Conservation (phyloP, 2,888 invertebrate species). For the Agrotis ipsilon region DNA sequence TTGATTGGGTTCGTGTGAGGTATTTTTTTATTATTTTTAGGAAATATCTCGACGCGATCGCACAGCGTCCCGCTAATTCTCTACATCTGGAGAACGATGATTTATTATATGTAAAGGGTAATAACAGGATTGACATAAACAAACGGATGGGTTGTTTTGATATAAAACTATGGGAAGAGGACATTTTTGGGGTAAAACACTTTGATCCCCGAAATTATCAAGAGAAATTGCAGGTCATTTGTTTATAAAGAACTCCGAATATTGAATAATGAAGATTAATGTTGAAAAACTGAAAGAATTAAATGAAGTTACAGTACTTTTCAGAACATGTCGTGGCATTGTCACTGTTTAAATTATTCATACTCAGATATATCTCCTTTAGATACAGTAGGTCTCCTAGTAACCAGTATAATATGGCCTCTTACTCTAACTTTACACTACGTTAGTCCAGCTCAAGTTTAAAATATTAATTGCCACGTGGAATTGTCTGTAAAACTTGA, state of each 20-base stretch:
- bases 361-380: neutral
- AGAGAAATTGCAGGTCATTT: constrained; percentile 7
- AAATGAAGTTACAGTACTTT: neutral
- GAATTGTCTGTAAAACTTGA: neutral
- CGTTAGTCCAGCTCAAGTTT: neutral
- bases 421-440: neutral
- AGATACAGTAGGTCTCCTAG: neutral
- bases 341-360: neutral
- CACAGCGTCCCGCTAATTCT: constrained; percentile 79
- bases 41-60: constrained; percentile 80
- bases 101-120: constrained; percentile 80
- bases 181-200: constrained; percentile 13
- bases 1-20: constrained; percentile 89
- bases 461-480: neutral
- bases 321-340: neutral
- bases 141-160: constrained; percentile 49
- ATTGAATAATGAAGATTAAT: neutral
- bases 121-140: constrained; percentile 72
- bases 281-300: constrained; percentile 10
- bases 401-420: neutral
- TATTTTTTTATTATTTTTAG: constrained; percentile 88
- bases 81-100: constrained; percentile 82
- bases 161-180: constrained; percentile 29
- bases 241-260: neutral
- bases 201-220: neutral